These are phyloP conservation scores for Bothrops jararaca DNA, from an alignment of 2,113 vertebrate species.

Conservation along the genomic window DNA sequence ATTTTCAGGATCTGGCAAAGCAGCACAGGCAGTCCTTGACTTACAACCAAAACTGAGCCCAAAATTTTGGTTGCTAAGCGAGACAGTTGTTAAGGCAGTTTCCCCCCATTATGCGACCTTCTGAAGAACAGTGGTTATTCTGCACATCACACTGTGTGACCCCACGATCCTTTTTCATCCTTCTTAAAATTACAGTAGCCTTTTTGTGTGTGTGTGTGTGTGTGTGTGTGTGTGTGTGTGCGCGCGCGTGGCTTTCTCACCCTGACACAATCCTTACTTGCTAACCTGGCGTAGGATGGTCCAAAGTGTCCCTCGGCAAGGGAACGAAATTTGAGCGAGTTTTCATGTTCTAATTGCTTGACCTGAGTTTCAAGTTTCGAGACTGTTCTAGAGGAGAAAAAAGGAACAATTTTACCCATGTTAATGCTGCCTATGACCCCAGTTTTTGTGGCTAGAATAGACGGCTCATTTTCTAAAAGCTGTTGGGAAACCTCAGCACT, in stretches of 20 bases:
- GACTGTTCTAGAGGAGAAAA: conserved; percentile 73
- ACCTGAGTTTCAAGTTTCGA: conserved; percentile 93
- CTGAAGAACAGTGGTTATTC: neutral
- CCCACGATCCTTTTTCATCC: neutral
- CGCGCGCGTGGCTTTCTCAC: neutral
- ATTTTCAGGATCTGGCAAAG: neutral
- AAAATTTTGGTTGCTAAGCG: too few relatives aligned
- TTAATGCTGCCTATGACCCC: neutral
- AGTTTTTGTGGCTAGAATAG: neutral
- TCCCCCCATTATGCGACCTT: neutral
- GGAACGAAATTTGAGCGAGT: conserved; percentile 72
- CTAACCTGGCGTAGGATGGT: conserved; percentile 78
- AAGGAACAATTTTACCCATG: neutral
- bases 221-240: too few relatives aligned
- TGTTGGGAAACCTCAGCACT: neutral
- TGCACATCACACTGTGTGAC: neutral
- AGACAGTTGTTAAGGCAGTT: too few relatives aligned
- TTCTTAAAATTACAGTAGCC: neutral
- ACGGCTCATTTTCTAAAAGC: neutral
- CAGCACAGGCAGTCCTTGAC: neutral
- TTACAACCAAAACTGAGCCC: too few relatives aligned
- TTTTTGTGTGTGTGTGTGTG: too few relatives aligned
- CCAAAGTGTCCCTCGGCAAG: conserved; percentile 65
- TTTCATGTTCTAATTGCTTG: conserved; percentile 93
- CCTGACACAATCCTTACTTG: neutral